Evolutionary conservation across 2,888 invertebrate species (phyloP).

Genomic region (Ochropacha duplaris): DNA sequence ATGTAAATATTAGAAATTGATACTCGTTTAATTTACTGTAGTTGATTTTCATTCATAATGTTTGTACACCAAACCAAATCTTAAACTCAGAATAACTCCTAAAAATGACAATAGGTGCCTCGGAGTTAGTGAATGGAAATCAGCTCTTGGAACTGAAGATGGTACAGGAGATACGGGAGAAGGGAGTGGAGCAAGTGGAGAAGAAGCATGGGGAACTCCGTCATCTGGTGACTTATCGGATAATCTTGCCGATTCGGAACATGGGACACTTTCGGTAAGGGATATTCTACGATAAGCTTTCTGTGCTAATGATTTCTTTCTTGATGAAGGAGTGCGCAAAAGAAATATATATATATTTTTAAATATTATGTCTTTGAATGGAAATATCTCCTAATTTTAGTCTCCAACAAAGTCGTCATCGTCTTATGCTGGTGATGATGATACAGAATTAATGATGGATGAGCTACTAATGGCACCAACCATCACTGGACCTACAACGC

Average conservation of each 20-base stretch:
- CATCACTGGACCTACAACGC: slow-evolving; percentile 87
- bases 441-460: slow-evolving; percentile 92
- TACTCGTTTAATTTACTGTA: neutral
- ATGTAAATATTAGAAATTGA: neutral
- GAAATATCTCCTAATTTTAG: slow-evolving; percentile 62
- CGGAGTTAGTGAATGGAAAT: slow-evolving; percentile 83
- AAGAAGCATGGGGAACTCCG: slow-evolving; percentile 95
- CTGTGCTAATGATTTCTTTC: neutral
- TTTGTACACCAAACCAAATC: neutral
- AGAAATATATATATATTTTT: slow-evolving; percentile 14
- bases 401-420: slow-evolving; percentile 86
- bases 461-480: slow-evolving; percentile 90
- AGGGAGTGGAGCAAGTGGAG: slow-evolving; percentile 92
- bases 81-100: neutral
- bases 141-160: slow-evolving; percentile 84
- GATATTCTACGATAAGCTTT: neutral
- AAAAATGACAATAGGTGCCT: slow-evolving; percentile 56
- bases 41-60: neutral
- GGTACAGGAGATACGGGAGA: slow-evolving; percentile 85
- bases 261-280: slow-evolving; percentile 85
- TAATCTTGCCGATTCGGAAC: slow-evolving; percentile 87
- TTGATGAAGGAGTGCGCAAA: too few species aligned
- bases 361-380: slow-evolving; percentile 50
- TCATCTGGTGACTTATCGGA: slow-evolving; percentile 93
- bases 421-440: slow-evolving; percentile 88